Conservation (phyloP, 1,140 invertebrate species). For the Solenopsis invicta region DNA sequence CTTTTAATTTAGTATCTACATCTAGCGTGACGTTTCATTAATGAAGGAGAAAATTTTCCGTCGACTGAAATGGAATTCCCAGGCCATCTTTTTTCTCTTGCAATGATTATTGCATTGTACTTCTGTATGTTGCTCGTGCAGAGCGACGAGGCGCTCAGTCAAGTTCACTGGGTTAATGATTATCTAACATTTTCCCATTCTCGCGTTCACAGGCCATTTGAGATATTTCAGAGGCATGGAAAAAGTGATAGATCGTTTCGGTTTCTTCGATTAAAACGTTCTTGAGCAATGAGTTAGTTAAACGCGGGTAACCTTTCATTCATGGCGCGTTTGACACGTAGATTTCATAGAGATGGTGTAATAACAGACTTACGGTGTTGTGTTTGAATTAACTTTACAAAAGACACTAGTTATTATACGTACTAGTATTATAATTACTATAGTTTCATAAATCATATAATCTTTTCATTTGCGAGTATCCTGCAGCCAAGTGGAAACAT, state of each 20-base stretch:
- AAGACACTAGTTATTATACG: not conserved
- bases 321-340: not conserved
- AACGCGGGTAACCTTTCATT: constrained; percentile 19
- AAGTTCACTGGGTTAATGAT: constrained; percentile 75
- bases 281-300: not conserved
- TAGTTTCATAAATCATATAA: constrained; percentile 24
- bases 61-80: not conserved
- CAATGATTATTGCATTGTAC: constrained; percentile 9
- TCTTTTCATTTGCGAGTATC: constrained; percentile 17
- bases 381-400: constrained; percentile 37
- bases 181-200: constrained; percentile 49
- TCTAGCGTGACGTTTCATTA: not conserved
- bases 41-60: not conserved
- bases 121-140: not conserved
- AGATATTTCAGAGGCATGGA: constrained; percentile 20
- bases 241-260: constrained; percentile 41
- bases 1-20: not conserved
- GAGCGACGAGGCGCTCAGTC: not conserved
- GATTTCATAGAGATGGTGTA: constrained; percentile 19
- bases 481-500: constrained; percentile 18
- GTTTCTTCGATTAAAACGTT: constrained; percentile 16
- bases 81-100: not conserved
- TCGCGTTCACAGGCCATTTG: constrained; percentile 1
- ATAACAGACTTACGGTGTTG: constrained; percentile 7
- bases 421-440: constrained; percentile 17